A percentile compares a stretch with the other conserved stretches of the same genome.
phyloP scores from a whole-genome alignment of 2,113 vertebrate species.

The Hypocryptadius cinnamomeus region DNA sequence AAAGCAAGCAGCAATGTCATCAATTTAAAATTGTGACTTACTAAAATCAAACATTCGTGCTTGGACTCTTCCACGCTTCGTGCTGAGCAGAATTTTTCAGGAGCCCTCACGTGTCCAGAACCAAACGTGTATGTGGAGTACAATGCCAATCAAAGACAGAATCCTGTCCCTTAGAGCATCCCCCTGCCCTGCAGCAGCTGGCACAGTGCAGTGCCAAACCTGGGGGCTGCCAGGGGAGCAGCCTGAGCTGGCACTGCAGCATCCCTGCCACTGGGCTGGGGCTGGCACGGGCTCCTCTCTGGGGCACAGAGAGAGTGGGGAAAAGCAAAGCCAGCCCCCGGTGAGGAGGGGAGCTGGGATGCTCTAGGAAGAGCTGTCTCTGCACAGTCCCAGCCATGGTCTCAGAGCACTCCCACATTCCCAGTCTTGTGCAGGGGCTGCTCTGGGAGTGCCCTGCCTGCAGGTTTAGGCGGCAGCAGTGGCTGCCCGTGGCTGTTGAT shows the following conservation, averaged over 20 bases:
- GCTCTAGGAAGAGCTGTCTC: neutral
- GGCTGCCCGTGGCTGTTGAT: fast-evolving
- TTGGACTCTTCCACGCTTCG: neutral
- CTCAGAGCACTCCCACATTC: neutral
- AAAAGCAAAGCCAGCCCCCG: neutral
- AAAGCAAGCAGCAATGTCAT: neutral
- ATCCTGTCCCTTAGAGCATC: neutral
- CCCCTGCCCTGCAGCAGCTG: neutral
- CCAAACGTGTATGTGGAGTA: fast-evolving
- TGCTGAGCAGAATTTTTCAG: neutral
- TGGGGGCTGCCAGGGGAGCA: neutral
- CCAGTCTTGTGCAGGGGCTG: neutral
- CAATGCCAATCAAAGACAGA: neutral
- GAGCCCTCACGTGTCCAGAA: neutral
- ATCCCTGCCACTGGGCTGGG: fast-evolving
- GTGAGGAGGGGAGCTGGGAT: neutral
- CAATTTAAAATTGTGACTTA: neutral
- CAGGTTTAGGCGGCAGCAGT: neutral
- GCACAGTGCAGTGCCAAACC: neutral
- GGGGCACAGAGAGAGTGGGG: neutral
- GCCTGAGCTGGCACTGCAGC: neutral
- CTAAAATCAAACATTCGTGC: neutral
- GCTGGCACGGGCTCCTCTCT: fast-evolving
- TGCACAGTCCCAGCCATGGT: fast-evolving
- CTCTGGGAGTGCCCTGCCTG: fast-evolving